phyloP scores from a whole-genome alignment of 2,113 vertebrate genomes.

The Opisthocomus hoazin region DNA sequence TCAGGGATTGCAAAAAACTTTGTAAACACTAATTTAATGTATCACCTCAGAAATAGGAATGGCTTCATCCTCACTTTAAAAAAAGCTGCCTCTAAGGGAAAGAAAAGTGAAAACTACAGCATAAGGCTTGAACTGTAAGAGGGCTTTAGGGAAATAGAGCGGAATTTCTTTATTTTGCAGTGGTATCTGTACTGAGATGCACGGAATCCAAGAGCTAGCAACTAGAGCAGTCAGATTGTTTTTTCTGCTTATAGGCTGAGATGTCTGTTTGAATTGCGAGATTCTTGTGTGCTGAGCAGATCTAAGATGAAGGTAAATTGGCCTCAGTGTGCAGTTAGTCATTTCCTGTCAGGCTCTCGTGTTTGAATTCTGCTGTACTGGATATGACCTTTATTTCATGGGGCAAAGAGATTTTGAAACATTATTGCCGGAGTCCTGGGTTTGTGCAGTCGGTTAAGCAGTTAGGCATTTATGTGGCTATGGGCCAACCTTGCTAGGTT shows the following conservation, averaged over 20 bases:
- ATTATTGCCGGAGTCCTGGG: background rate
- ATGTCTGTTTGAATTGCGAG: slow-evolving; percentile 26
- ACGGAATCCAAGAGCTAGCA: background rate
- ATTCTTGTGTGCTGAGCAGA: slow-evolving; percentile 6
- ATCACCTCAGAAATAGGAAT: background rate
- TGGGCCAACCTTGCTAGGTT: background rate
- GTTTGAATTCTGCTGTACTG: background rate
- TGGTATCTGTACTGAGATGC: background rate
- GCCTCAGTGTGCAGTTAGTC: slow-evolving; percentile 27
- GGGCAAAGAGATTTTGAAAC: background rate
- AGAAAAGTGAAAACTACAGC: background rate
- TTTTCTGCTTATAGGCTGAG: background rate
- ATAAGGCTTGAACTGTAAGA: background rate
- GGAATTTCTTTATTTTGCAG: background rate
- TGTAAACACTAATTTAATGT: background rate
- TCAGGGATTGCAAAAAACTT: background rate
- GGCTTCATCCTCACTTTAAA: background rate
- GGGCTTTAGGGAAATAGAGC: background rate
- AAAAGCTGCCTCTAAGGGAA: background rate
- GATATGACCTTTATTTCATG: slow-evolving; percentile 21
- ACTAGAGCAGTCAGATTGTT: background rate
- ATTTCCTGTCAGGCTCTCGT: slow-evolving; percentile 39
- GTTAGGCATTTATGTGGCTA: background rate
- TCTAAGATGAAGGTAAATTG: slow-evolving; percentile 34
- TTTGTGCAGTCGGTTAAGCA: background rate